phyloP scores from a whole-genome alignment of 2,113 vertebrate species.

The Tachysurus vachellii region DNA sequence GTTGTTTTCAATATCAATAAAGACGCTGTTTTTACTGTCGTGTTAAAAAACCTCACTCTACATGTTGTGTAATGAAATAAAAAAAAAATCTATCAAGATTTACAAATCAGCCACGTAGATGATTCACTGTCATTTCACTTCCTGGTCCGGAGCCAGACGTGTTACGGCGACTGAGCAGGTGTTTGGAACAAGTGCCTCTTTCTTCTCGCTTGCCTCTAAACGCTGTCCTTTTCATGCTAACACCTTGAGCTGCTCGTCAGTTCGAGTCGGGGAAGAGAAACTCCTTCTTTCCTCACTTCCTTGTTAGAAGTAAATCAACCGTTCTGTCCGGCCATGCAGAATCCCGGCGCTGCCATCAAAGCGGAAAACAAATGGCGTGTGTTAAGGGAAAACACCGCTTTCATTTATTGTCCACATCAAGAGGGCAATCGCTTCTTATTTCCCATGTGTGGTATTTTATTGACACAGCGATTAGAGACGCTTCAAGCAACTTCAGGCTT shows the following conservation, averaged over 20 bases:
- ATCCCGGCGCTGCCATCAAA: slow-evolving; percentile 20
- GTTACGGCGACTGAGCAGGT: background rate
- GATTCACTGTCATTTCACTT: slow-evolving; percentile 12
- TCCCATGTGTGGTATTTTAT: slow-evolving; percentile 25
- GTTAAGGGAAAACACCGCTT: background rate
- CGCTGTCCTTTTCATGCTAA: background rate
- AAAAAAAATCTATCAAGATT: background rate
- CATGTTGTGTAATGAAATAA: background rate
- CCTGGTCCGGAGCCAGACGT: background rate
- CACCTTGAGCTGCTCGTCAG: background rate
- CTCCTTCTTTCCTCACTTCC: background rate
- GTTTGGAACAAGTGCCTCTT: background rate
- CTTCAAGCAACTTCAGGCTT: slow-evolving; percentile 21
- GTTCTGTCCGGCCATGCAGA: slow-evolving; percentile 4
- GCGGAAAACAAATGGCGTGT: background rate
- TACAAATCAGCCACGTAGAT: background rate
- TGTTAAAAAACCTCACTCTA: background rate
- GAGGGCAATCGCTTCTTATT: slow-evolving; percentile 32
- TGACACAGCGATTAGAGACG: slow-evolving; percentile 30
- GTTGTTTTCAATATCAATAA: background rate
- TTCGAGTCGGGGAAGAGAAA: background rate
- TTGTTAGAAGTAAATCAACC: slow-evolving; percentile 8
- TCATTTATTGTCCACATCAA: slow-evolving; percentile 16
- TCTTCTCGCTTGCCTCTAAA: background rate
- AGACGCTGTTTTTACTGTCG: background rate